Conservation (phyloP, 64 coral and sea anemone species). For the Montipora efflorescens region DNA sequence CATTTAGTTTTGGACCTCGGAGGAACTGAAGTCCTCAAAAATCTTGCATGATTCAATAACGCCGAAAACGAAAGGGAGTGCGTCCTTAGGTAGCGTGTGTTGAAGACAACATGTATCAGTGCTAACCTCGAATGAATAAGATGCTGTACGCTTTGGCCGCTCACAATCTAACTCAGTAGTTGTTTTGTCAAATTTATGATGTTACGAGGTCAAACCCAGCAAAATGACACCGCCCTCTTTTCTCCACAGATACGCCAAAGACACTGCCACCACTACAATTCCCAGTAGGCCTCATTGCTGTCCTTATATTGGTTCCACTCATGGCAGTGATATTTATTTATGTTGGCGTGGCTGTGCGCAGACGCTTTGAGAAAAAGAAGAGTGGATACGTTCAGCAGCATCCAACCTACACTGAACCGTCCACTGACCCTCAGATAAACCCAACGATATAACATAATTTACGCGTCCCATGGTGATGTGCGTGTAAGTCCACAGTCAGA, state of each 20-base stretch:
- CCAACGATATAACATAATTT: neutral
- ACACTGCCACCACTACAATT: neutral
- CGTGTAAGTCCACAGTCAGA: neutral
- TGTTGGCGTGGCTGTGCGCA: slow-evolving; percentile 4
- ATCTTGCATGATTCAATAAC: too few relatives aligned
- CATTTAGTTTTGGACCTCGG: too few relatives aligned
- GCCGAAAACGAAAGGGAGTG: neutral
- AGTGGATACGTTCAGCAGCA: slow-evolving; percentile 20
- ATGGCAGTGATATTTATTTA: slow-evolving; percentile 15
- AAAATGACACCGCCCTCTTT: neutral
- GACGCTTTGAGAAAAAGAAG: slow-evolving; percentile 18
- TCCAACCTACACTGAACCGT: slow-evolving; percentile 27
- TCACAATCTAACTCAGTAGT: too few relatives aligned
- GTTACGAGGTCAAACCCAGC: neutral
- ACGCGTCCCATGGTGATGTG: neutral
- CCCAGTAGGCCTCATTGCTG: slow-evolving; percentile 24
- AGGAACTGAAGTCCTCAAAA: too few relatives aligned
- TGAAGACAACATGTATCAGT: neutral
- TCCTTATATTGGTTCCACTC: slow-evolving; percentile 29
- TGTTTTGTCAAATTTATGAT: too few relatives aligned
- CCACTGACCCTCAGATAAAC: neutral
- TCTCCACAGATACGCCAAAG: neutral
- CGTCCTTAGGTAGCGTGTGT: neutral
- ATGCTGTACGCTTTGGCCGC: neutral
- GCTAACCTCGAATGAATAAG: neutral